Evolutionary conservation across 2,888 invertebrate genomes (phyloP).

Genomic region (Nycteola revayana): DNA sequence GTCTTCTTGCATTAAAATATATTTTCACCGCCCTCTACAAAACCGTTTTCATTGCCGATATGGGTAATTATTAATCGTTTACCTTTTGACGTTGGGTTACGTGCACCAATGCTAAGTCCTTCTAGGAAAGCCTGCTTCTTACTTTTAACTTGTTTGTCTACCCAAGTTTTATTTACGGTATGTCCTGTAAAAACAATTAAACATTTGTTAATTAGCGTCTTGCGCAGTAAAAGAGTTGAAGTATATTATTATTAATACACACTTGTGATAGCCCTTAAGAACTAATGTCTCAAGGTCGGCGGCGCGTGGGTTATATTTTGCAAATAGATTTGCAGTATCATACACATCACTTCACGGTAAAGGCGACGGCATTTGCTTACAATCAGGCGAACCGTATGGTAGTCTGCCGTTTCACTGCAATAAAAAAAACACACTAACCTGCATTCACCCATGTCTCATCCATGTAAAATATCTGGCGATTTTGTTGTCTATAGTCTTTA

Average conservation of each 20-base stretch:
- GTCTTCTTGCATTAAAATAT: constrained; percentile 25
- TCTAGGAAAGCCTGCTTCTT: constrained; percentile 17
- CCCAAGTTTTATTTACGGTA: constrained; percentile 8
- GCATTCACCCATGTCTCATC: constrained; percentile 7
- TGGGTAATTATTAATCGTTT: constrained; percentile 22
- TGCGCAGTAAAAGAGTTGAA: constrained; percentile 10
- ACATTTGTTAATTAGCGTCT: constrained; percentile 6
- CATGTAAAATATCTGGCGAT: constrained; percentile 8
- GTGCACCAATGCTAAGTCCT: constrained; percentile 9
- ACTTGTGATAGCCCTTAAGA: constrained; percentile 11
- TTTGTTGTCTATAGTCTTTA: constrained; percentile 4
- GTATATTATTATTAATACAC: constrained; percentile 13
- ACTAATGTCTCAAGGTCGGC: constrained; percentile 9
- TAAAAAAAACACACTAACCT: constrained; percentile 4
- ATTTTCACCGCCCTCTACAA: constrained; percentile 17
- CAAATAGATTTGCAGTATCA: constrained; percentile 10
- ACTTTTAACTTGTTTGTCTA: constrained; percentile 8
- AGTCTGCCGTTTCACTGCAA: constrained; percentile 5
- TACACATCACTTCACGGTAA: constrained; percentile 9
- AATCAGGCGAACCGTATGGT: constrained; percentile 5
- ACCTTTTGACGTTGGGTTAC: constrained; percentile 16
- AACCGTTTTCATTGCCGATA: constrained; percentile 21
- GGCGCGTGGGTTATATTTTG: constrained; percentile 12
- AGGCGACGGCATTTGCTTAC: constrained; percentile 5
- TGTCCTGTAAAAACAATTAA: constrained; percentile 6